Percentiles rank a stretch among this genome's conserved stretches.
Conservation (phyloP, 1,140 invertebrate species). For the Aphaenogaster floridana region DNA sequence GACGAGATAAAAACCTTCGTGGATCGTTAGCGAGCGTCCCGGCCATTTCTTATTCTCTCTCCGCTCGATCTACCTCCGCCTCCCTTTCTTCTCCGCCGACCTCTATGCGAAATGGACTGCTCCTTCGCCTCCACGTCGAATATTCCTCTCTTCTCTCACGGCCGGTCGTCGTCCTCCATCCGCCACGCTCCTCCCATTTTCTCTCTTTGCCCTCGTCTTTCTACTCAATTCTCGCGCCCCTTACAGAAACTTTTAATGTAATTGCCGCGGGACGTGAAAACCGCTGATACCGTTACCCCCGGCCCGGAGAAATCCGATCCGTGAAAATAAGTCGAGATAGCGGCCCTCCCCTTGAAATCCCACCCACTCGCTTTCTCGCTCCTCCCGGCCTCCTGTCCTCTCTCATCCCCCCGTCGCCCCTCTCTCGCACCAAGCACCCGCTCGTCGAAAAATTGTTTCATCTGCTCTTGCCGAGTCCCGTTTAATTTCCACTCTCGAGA, state of each 20-base stretch:
- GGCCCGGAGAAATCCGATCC: constrained; percentile 75
- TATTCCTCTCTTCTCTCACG: constrained; percentile 57
- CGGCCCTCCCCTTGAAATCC: constrained; percentile 69
- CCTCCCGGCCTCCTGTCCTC: neutral
- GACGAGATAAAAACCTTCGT: constrained; percentile 79
- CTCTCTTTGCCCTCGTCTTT: constrained; percentile 70
- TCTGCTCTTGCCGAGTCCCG: constrained; percentile 58
- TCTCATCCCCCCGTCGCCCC: constrained; percentile 22
- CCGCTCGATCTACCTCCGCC: constrained; percentile 46
- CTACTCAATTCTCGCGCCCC: constrained; percentile 75
- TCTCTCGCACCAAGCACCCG: neutral
- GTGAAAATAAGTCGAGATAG: constrained; percentile 78
- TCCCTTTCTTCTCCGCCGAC: neutral
- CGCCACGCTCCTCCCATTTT: constrained; percentile 50
- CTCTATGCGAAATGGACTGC: constrained; percentile 68
- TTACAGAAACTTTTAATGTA: constrained; percentile 81
- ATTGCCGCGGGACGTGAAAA: constrained; percentile 80
- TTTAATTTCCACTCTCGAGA: constrained; percentile 71
- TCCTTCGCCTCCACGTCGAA: constrained; percentile 71
- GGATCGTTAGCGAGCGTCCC: constrained; percentile 77
- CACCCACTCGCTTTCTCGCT: constrained; percentile 66
- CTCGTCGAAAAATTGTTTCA: constrained; percentile 74
- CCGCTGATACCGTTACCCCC: constrained; percentile 78
- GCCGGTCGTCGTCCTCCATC: neutral
- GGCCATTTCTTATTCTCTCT: constrained; percentile 77